Evolutionary conservation across 1,140 invertebrate species (phyloP).

Genomic region (Meteorus sp.): DNA sequence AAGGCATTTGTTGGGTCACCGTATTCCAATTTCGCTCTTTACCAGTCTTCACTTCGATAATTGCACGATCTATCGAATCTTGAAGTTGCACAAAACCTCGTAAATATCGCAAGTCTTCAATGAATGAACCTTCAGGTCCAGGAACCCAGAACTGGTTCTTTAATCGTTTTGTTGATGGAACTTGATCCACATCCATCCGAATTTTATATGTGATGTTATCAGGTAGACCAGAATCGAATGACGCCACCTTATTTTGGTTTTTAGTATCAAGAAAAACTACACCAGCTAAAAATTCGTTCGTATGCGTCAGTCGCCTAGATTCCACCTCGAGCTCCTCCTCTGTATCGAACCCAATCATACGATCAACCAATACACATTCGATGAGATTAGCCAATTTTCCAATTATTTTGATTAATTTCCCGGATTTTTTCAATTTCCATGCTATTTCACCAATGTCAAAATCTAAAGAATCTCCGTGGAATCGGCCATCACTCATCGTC

Average conservation of each 20-base stretch:
- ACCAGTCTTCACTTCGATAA: constrained; percentile 58
- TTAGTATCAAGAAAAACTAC: constrained; percentile 56
- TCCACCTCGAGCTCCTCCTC: constrained; percentile 59
- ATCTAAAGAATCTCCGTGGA: constrained; percentile 41
- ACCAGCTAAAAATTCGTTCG: constrained; percentile 63
- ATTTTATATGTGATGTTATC: constrained; percentile 64
- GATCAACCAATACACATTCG: constrained; percentile 64
- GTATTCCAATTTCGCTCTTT: constrained; percentile 57
- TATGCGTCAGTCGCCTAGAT: constrained; percentile 60
- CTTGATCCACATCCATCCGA: constrained; percentile 70
- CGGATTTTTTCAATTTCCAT: constrained; percentile 44
- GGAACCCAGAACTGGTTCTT: constrained; percentile 68
- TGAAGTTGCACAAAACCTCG: constrained; percentile 70
- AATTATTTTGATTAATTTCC: constrained; percentile 45
- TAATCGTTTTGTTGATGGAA: constrained; percentile 64
- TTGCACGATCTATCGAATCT: constrained; percentile 66
- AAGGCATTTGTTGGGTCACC: constrained; percentile 68
- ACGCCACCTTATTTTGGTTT: constrained; percentile 33
- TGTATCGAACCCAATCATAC: constrained; percentile 58
- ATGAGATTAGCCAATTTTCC: constrained; percentile 58
- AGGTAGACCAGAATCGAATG: constrained; percentile 37
- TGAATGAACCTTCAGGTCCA: constrained; percentile 65
- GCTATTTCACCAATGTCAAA: constrained; percentile 46
- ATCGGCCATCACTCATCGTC: constrained; percentile 40
- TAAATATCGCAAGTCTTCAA: constrained; percentile 68